Conservation (phyloP, 2,113 vertebrate species). For the Eurystomus gularis region DNA sequence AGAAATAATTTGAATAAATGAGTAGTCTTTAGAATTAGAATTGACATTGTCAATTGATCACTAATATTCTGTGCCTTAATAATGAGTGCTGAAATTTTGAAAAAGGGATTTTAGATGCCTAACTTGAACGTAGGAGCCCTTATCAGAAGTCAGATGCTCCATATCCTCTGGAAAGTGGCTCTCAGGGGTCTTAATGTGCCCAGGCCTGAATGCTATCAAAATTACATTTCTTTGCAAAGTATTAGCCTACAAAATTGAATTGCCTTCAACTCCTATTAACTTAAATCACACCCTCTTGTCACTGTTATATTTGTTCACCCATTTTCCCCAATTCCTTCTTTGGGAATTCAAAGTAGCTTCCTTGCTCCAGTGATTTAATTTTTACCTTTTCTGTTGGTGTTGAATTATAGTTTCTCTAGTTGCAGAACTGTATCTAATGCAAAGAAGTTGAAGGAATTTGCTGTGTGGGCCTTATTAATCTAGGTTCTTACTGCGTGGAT, state of each 20-base stretch:
- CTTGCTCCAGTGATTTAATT: background rate
- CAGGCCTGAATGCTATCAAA: background rate
- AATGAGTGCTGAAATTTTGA: background rate
- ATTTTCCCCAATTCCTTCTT: background rate
- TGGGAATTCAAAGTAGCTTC: background rate
- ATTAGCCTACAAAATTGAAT: background rate
- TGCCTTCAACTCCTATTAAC: background rate
- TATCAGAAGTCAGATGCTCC: background rate
- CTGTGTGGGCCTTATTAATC: background rate
- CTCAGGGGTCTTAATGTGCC: background rate
- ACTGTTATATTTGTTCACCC: background rate
- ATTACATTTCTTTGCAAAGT: background rate
- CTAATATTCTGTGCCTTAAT: background rate
- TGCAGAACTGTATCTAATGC: background rate
- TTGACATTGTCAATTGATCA: background rate
- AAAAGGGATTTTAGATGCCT: background rate
- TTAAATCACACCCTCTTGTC: background rate
- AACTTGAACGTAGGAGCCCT: background rate
- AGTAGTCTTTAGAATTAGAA: background rate
- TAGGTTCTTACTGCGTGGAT: background rate
- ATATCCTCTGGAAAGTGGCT: background rate
- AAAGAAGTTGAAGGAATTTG: background rate
- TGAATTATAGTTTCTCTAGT: background rate
- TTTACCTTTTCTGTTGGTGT: background rate
- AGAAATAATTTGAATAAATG: background rate